Evolutionary conservation across 2,888 invertebrate species (phyloP).

Genomic region (Drosophila neutralis): DNA sequence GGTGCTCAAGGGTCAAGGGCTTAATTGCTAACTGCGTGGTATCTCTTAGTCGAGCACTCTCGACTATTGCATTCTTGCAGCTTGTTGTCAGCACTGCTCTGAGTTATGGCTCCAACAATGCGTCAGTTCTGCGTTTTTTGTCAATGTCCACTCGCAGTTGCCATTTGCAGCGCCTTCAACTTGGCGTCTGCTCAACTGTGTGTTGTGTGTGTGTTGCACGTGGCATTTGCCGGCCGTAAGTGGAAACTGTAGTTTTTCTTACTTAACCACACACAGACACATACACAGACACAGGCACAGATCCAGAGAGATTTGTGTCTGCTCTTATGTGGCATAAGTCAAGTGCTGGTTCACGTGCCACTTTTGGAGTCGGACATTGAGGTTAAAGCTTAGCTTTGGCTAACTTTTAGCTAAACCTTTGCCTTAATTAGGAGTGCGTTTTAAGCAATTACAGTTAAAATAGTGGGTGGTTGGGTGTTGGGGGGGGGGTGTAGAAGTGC

Average conservation of each 20-base stretch:
- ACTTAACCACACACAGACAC: too few species aligned
- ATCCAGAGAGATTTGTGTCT: too few species aligned
- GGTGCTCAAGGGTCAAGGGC: neutral
- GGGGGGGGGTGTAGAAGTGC: neutral
- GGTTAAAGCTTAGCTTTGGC: slow-evolving; percentile 24
- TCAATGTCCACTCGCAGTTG: too few species aligned
- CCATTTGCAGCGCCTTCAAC: too few species aligned
- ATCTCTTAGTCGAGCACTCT: neutral
- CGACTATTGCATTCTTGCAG: neutral
- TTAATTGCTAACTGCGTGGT: neutral
- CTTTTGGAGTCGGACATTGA: slow-evolving; percentile 5
- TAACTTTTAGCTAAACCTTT: slow-evolving; percentile 28
- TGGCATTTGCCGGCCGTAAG: too few species aligned
- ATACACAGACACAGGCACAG: too few species aligned
- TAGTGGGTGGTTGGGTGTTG: neutral
- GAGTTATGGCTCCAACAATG: too few species aligned
- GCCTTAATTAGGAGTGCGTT: slow-evolving; percentile 71
- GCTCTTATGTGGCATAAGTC: too few species aligned
- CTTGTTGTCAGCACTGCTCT: slow-evolving; percentile 51
- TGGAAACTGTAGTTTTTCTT: too few species aligned
- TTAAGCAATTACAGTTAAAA: slow-evolving; percentile 77
- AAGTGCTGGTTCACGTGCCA: slow-evolving; percentile 66
- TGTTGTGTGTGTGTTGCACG: too few species aligned
- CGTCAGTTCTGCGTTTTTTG: too few species aligned
- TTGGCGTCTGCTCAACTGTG: too few species aligned